Conservation (phyloP, 2,797 vertebrate species). For the Brotula barbata region DNA sequence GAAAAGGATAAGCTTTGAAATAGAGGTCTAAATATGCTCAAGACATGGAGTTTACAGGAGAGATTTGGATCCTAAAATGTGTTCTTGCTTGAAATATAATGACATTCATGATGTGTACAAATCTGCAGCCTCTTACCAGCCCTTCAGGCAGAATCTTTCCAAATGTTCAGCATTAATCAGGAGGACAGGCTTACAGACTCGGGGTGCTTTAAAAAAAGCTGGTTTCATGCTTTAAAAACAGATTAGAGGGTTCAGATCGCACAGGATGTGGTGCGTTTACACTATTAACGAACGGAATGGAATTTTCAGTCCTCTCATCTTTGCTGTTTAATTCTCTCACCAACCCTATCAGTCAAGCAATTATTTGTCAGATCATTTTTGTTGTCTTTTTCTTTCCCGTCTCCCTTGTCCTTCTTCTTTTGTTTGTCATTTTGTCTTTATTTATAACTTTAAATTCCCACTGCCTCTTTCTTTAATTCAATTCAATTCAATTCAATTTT, state of each 20-base stretch:
- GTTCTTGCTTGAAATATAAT: constrained; percentile 47
- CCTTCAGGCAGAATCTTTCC: constrained; percentile 58
- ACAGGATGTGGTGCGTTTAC: constrained; percentile 21
- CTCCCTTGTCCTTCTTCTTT: background rate
- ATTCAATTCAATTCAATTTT: too few species aligned
- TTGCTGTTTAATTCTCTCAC: background rate
- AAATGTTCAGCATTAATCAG: constrained; percentile 60
- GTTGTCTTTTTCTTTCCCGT: background rate
- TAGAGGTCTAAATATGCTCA: constrained; percentile 33
- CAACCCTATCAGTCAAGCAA: too few species aligned
- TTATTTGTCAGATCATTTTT: background rate
- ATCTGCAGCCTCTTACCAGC: constrained; percentile 56
- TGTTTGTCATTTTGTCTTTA: too few species aligned
- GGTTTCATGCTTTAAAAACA: constrained; percentile 35
- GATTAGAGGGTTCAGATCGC: constrained; percentile 35
- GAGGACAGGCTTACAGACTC: constrained; percentile 46
- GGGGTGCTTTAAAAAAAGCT: constrained; percentile 41
- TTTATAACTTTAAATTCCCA: too few species aligned
- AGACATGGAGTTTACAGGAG: constrained; percentile 25
- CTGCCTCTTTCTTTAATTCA: too few species aligned
- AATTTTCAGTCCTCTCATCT: background rate
- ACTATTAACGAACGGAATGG: background rate
- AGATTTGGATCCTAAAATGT: constrained; percentile 39
- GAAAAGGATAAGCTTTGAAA: constrained; percentile 36
- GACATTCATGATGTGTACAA: constrained; percentile 62